These are phyloP conservation scores for Eumacrocentrus americanus DNA, from an alignment of 2,888 invertebrate species.

Conservation along the genomic window DNA sequence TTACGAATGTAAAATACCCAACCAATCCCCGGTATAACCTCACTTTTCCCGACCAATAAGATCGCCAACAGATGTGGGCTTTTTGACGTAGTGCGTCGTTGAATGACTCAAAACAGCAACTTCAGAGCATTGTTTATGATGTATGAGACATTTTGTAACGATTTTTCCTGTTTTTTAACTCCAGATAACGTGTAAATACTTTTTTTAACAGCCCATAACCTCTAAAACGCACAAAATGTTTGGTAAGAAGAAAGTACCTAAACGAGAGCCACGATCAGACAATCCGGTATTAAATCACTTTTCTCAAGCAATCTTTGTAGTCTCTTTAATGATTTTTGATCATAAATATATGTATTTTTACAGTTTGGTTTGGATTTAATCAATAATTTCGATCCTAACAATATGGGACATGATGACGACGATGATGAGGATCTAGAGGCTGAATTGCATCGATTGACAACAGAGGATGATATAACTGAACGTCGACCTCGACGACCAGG, in stretches of 20 bases:
- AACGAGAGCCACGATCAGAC: conserved; percentile 42
- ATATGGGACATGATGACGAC: conserved; percentile 63
- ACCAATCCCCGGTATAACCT: not conserved
- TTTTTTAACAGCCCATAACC: not conserved
- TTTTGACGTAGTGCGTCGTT: not conserved
- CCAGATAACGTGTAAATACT: not conserved
- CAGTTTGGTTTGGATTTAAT: conserved; percentile 11
- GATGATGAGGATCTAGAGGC: conserved; percentile 86
- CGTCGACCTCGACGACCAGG: conserved; percentile 53
- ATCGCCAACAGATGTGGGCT: not conserved
- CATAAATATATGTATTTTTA: conserved; percentile 15
- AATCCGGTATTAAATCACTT: conserved; percentile 33
- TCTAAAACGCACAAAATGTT: conserved; percentile 44
- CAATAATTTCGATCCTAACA: not conserved
- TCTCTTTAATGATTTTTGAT: too few relatives aligned
- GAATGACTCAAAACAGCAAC: not conserved
- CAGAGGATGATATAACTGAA: conserved; percentile 55
- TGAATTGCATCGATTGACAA: conserved; percentile 77
- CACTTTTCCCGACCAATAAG: not conserved
- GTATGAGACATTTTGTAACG: not conserved
- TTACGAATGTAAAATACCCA: not conserved
- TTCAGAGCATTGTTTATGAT: not conserved
- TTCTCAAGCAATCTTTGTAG: too few relatives aligned
- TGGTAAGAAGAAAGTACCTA: conserved; percentile 52
- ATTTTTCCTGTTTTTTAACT: not conserved